A percentile compares a stretch with the other conserved stretches of the same genome.
Conservation (phyloP, 2,113 vertebrate species). For the Ovis aries region ARS-UI_Ramb_v3.0 NC_056076.1:19349501-19350000, state of each 20-base stretch:
- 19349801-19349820: neutral
- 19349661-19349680: too few relatives aligned
- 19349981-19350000: neutral
- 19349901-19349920: neutral
- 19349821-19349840: neutral
- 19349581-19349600: neutral
- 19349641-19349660: neutral
- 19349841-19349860: neutral
- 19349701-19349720: neutral
- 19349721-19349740: neutral
- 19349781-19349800: neutral
- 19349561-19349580: neutral
- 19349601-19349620: too few relatives aligned
- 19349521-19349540: slow-evolving; percentile 23
- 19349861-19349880: neutral
- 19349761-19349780: neutral
- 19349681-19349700: neutral
- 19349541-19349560: neutral
- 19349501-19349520: slow-evolving; percentile 3
- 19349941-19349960: neutral
- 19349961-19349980: neutral
- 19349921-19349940: neutral
- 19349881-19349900: neutral
- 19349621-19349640: neutral
- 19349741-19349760: neutral